Evolutionary conservation across 1,140 invertebrate genomes (phyloP), one percentile per base, ranked within the genome.

Genomic region (Sycophila sp.): DNA sequence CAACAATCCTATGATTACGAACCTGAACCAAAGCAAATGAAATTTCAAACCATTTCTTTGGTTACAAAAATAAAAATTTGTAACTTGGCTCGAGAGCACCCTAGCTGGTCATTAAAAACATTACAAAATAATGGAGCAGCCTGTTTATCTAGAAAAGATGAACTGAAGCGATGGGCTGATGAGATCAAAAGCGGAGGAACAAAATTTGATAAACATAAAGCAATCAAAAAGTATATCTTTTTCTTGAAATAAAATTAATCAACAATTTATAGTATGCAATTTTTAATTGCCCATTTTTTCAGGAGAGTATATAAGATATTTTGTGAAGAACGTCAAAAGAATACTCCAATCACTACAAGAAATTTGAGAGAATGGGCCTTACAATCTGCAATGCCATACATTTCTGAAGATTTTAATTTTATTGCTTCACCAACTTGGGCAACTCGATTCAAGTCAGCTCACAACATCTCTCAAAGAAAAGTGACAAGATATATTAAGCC

Each of bases 301-400:
- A n/a, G n/a, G n/a, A n/a, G n/a, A n/a, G n/a, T n/a, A n/a, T n/a
- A 71, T 55, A 64, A 76, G 36, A 64, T 62, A 15, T 76, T 77
- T 69, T 13, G 38, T 5, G 65, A 78, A 71, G 58, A 53, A 22
- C 32, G 75, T 58, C 26, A 59, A 34, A 34, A 60, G 45, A 55
- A 72, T 30, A 36, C 58, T 15, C 72, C 76, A 69, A 70, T 76
- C 4, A 75, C 73, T 19, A 76, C 69, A 22, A 53, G 66, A 34
- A 70, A 73, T 71, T 42, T 76, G 10, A 62, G 75, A 60, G 60
- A 74, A 53, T 75, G 72, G 73, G 73, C 64, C 26, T 59, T 75
- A 24, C 38, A 75, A 68, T 63, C 75, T 58, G 71, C 73, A 19
- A 51, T 40, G 40, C 65, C 73, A 64, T 76, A 60, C 56, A 24